Evolutionary conservation across 2,888 invertebrate genomes (phyloP).

Genomic region (Galerucella nymphaeae): DNA sequence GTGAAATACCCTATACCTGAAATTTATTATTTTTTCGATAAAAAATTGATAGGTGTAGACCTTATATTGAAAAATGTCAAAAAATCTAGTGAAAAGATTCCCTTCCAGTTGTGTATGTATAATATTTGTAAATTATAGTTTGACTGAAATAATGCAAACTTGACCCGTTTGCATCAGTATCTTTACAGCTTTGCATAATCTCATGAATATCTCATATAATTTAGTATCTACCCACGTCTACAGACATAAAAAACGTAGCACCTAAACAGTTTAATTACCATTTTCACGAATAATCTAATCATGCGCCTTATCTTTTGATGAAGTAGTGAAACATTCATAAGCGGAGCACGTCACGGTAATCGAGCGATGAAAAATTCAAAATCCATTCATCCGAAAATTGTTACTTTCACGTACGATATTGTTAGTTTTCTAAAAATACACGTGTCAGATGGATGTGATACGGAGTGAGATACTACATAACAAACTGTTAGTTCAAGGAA

Average conservation of each 20-base stretch:
- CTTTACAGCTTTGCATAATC: not conserved
- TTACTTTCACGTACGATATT: conserved; percentile 13
- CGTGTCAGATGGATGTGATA: conserved; percentile 22
- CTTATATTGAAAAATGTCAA: too few relatives aligned
- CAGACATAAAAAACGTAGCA: not conserved
- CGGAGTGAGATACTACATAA: conserved; percentile 18
- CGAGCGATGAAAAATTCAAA: conserved; percentile 18
- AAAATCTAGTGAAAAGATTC: too few relatives aligned
- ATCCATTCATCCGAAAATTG: conserved; percentile 9
- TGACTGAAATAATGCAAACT: too few relatives aligned
- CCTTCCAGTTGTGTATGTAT: too few relatives aligned
- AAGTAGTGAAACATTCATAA: not conserved
- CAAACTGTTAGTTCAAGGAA: conserved; percentile 22
- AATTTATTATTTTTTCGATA: too few relatives aligned
- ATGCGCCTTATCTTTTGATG: conserved; percentile 8
- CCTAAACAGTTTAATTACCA: conserved; percentile 10
- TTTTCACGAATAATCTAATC: conserved; percentile 6
- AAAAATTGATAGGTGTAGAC: too few relatives aligned
- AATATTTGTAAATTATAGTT: too few relatives aligned
- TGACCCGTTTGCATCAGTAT: too few relatives aligned
- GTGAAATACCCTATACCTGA: too few relatives aligned
- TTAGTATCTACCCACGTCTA: not conserved
- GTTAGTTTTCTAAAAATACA: conserved; percentile 28
- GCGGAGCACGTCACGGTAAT: not conserved
- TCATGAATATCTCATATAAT: not conserved